These are phyloP conservation scores for Samia ricini DNA, from an alignment of 1,140 invertebrate species.

Conservation along the genomic window DNA sequence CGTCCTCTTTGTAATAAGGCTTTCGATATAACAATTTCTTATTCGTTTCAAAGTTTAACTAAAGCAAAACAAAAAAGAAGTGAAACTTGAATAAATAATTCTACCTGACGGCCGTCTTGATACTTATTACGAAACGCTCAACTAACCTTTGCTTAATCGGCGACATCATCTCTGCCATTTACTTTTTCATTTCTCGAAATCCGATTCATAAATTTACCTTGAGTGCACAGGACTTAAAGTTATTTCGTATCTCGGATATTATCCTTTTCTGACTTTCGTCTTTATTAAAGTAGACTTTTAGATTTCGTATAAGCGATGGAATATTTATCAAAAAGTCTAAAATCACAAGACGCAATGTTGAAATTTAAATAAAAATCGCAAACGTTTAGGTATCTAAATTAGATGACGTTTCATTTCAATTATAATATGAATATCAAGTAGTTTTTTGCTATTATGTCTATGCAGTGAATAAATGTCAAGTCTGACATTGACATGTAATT, in stretches of 20 bases:
- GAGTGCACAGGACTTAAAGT: neutral
- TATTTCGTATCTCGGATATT: neutral
- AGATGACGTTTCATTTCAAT: too few species aligned
- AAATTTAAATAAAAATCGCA: too few species aligned
- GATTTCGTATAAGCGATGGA: neutral
- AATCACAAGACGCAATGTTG: too few species aligned
- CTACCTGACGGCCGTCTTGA: neutral
- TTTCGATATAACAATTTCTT: too few species aligned
- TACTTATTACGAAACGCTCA: conserved; percentile 7
- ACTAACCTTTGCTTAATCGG: conserved; percentile 1
- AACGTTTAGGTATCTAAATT: too few species aligned
- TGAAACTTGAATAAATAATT: neutral
- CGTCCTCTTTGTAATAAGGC: too few species aligned
- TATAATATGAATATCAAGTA: too few species aligned
- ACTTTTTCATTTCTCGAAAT: conserved; percentile 3
- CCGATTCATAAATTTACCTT: neutral
- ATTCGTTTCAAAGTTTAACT: too few species aligned
- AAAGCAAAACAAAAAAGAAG: neutral
- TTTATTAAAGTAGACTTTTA: neutral
- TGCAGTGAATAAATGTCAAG: too few species aligned
- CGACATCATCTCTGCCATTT: conserved; percentile 5
- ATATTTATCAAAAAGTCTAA: too few species aligned
- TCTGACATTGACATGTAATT: too few species aligned
- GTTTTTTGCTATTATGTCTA: too few species aligned
- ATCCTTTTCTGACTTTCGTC: neutral